Evolutionary conservation across 2,888 invertebrate species (phyloP).

Genomic region (Poecilus cupreus): DNA sequence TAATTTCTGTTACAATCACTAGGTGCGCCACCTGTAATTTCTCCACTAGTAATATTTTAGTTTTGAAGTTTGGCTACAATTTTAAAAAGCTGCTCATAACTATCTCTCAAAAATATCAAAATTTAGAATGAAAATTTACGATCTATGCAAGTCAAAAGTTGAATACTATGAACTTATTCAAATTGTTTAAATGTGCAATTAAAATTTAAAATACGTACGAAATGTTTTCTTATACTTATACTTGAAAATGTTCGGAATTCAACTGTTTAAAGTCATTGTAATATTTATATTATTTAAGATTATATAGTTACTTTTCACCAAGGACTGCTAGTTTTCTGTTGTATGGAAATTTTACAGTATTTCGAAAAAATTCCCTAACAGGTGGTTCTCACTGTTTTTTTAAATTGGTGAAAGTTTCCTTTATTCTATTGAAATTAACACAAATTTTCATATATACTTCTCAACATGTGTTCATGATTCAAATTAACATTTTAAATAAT

Average conservation of each 20-base stretch:
- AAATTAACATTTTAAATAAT: background rate
- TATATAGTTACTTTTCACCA: no score
- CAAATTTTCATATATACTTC: background rate
- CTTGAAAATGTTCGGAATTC: no score
- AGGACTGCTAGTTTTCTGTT: background rate
- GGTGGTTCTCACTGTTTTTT: background rate
- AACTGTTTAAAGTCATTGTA: no score
- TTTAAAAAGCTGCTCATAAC: background rate
- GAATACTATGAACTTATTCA: no score
- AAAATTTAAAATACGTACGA: no score
- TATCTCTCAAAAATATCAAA: no score
- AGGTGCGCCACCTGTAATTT: background rate
- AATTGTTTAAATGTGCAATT: background rate
- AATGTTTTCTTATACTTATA: no score
- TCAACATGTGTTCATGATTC: background rate
- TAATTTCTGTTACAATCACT: background rate
- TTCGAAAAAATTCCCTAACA: slow-evolving; percentile 21
- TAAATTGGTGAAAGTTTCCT: slow-evolving; percentile 12
- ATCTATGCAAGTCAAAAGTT: no score
- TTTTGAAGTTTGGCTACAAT: background rate
- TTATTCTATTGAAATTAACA: background rate
- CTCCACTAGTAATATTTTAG: background rate
- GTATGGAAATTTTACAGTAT: background rate
- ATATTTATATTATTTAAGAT: no score
- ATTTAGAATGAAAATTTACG: no score